These are phyloP conservation scores for Polydrusus tereticollis DNA, from an alignment of 2,888 invertebrate genomes.

Conservation along the genomic window DNA sequence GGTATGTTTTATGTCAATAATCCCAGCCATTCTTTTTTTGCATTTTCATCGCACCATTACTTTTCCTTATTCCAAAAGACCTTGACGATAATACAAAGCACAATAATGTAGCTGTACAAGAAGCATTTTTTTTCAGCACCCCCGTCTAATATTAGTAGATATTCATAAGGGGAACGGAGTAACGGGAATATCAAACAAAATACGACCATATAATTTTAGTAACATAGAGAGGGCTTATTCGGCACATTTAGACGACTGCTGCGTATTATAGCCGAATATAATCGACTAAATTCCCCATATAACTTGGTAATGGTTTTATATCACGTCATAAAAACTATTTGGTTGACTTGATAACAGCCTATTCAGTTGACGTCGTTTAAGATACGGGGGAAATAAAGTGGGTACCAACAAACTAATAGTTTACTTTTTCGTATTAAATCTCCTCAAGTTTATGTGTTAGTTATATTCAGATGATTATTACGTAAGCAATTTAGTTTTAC, in stretches of 20 bases:
- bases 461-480: too few relatives aligned
- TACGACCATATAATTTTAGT: conserved; percentile 13
- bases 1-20: too few relatives aligned
- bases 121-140: background rate
- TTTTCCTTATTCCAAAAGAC: too few relatives aligned
- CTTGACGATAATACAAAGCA: too few relatives aligned
- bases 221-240: conserved; percentile 14
- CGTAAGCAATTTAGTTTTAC: too few relatives aligned
- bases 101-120: background rate
- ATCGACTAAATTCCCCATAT: conserved; percentile 36
- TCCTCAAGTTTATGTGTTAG: too few relatives aligned
- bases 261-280: conserved; percentile 35
- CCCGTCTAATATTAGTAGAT: conserved; percentile 9
- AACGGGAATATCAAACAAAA: background rate
- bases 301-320: conserved; percentile 39
- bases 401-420: too few relatives aligned
- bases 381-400: conserved; percentile 23
- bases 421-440: too few relatives aligned
- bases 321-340: conserved; percentile 43
- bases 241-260: conserved; percentile 24
- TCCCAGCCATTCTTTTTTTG: too few relatives aligned
- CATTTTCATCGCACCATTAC: too few relatives aligned
- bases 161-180: background rate
- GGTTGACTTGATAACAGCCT: conserved; percentile 33
- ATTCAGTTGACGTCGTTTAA: conserved; percentile 27